Base-by-base conservation (phyloP, 1,140 invertebrate genomes). In the Aphaenogaster rudis region DNA sequence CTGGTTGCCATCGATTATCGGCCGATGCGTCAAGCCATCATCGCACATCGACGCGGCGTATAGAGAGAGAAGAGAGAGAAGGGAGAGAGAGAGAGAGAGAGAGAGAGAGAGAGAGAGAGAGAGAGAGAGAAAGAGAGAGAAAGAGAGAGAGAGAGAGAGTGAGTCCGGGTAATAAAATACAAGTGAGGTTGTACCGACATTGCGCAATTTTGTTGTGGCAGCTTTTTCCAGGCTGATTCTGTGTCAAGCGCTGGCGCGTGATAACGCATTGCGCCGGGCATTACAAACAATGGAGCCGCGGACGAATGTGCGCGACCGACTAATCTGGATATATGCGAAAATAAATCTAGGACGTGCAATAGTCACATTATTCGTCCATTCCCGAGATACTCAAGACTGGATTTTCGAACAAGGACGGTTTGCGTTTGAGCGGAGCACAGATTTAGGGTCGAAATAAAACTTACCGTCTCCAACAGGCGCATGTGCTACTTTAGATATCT, bases 141-240 rank as follows among this genome's bases (percentile, higher is more conserved):
- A 0, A 28, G 28, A 28, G 28, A 28, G 28, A 28, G 28, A 28
- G 28, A 28, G 28, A 28, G 28, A 28, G 28, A 28, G 28, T 28
- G 28, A 28, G 69, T 74, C 89, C 78, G 89, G 85, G 78, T 90
- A 84, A 90, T 90, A 90, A 90, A 90, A 90, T 88, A 84, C 88
- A 61, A 76, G 64, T 74, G 88, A 71, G 48, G 11, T 50, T 69
- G 66, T n/a, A 81, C 52, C 54, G 85, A 72, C 88, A 72, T 90
- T 89, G 86, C 86, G 88, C 88, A 90, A 88, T 89, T 90, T 89
- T 81, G 85, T 84, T 71, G 88, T 69, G 69, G 88, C 71, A 71
- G 86, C 77, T 69, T 90, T 90, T 90, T 90, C 77, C 86, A 87
- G 78, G 72, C 74, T 87, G 89, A 90, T 89, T 90, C 86, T 81